phyloP scores from a whole-genome alignment of 2,113 vertebrate species.

The Colistium nudipinnis region DNA sequence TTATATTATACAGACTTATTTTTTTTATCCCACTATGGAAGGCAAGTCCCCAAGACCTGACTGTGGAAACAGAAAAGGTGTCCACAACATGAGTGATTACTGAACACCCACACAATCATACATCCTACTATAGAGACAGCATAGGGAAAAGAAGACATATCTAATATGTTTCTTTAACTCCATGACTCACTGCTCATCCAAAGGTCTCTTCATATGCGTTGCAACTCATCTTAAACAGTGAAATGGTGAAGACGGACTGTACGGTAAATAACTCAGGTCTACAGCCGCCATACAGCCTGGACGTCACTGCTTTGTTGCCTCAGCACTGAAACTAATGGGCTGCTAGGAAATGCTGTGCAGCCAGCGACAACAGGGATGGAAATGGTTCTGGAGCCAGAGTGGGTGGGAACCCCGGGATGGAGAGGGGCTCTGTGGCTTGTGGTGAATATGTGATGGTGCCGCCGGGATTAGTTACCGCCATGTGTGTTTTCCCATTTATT shows the following conservation, averaged over 20 bases:
- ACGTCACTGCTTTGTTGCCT: slow-evolving; percentile 53
- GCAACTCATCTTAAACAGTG: slow-evolving; percentile 52
- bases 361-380: slow-evolving; percentile 44
- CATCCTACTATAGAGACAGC: slow-evolving; percentile 47
- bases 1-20: background rate
- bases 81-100: slow-evolving; percentile 45
- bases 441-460: slow-evolving; percentile 65
- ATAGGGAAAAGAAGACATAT: slow-evolving; percentile 30
- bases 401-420: slow-evolving; percentile 53
- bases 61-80: slow-evolving; percentile 1
- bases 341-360: slow-evolving; percentile 41
- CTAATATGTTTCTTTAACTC: slow-evolving; percentile 24
- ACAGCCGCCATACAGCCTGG: slow-evolving; percentile 35
- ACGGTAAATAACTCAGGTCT: slow-evolving; percentile 37
- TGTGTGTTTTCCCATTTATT: slow-evolving; percentile 73
- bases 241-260: slow-evolving; percentile 38
- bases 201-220: slow-evolving; percentile 25
- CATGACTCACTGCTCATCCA: slow-evolving; percentile 41
- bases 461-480: slow-evolving; percentile 66
- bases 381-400: slow-evolving; percentile 58
- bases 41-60: background rate
- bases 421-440: slow-evolving; percentile 66
- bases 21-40: background rate
- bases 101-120: slow-evolving; percentile 27
- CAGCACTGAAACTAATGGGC: slow-evolving; percentile 56